Percentiles rank a stretch among this genome's conserved stretches.
Evolutionary conservation across 2,888 invertebrate species (phyloP).

Genomic region (Hemaris fuciformis): DNA sequence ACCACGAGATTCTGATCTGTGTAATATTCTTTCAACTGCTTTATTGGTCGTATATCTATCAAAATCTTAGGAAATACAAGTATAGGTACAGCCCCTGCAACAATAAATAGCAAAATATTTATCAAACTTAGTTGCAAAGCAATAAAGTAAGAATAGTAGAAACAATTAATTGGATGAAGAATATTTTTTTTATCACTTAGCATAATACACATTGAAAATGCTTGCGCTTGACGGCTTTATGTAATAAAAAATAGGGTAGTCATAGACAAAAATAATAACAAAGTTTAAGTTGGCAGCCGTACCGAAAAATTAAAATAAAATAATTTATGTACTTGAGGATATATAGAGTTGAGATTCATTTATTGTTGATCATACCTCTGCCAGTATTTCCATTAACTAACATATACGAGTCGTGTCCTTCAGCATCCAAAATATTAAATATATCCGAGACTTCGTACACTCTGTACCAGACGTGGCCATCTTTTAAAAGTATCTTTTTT

Average conservation of each 20-base stretch:
- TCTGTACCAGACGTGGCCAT: constrained; percentile 76
- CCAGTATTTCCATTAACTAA: constrained; percentile 88
- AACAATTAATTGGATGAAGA: no score
- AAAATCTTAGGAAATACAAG: constrained; percentile 71
- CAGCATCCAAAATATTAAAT: constrained; percentile 65
- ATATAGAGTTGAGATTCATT: no score
- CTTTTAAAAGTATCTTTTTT: constrained; percentile 50
- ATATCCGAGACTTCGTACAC: constrained; percentile 72
- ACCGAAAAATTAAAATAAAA: no score
- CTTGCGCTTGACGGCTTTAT: not conserved
- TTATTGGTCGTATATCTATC: constrained; percentile 83
- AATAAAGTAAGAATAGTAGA: not conserved
- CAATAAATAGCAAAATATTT: not conserved
- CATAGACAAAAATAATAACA: no score
- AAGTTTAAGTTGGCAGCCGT: no score
- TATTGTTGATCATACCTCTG: constrained; percentile 80
- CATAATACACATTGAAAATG: not conserved
- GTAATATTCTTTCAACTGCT: constrained; percentile 74
- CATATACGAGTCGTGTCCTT: constrained; percentile 74
- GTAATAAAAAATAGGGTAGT: no score
- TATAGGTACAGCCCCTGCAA: constrained; percentile 67
- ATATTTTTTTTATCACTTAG: not conserved
- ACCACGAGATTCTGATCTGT: constrained; percentile 73
- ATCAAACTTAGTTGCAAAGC: not conserved
- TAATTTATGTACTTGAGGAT: no score